Base-by-base conservation (phyloP, 2,888 invertebrate genomes). In the Spodoptera littoralis region DNA sequence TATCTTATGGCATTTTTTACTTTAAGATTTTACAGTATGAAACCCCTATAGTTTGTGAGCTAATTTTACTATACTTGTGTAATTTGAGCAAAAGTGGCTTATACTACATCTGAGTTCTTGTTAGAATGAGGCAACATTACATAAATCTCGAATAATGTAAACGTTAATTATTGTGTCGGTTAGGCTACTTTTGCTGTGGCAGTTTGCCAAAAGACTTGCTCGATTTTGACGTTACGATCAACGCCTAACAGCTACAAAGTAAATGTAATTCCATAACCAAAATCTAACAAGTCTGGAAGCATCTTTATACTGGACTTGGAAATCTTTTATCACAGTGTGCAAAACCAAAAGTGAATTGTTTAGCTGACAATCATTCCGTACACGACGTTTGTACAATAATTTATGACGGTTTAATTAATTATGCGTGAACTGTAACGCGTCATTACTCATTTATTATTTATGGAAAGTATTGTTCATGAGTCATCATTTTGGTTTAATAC, bases 391-490 rank as follows among this genome's bases (percentile, higher is more conserved):
- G 86, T 88, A 87, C 85, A 84, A 82, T 80, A 74, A 82, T 81
- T 72, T 80, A 77, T 67, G 77, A 82, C 79, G 84, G 65, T 81
- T 82, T 77, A 70, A 72, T 74, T 65, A 71, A 78, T 65, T 70
- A 81, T 84, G 86, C 88, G 89, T 89, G 88, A 81, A 84, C 81
- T 88, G 80, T 86, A 86, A 85, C 85, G 83, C 86, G 88, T 87
- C 85, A 85, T 86, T 91, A 92, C 92, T 92, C 90, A 88, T 89
- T 63, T 87, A 81, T 88, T 85, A 88, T 88, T 89, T 88, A 88
- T 92, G 91, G 90, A 90, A 85, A 89, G 87, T 89, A 90, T 90
- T 91, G 92, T 93, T 92, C 90, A 91, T 92, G 92, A 84, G 83
- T 84, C 91, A 90, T 90, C 92, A 92, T 92, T 92, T 92, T 89